A percentile compares a stretch with the other conserved stretches of the same genome.
Conservation (phyloP, 1,140 invertebrate species). For the Lanistes nyassanus region DNA sequence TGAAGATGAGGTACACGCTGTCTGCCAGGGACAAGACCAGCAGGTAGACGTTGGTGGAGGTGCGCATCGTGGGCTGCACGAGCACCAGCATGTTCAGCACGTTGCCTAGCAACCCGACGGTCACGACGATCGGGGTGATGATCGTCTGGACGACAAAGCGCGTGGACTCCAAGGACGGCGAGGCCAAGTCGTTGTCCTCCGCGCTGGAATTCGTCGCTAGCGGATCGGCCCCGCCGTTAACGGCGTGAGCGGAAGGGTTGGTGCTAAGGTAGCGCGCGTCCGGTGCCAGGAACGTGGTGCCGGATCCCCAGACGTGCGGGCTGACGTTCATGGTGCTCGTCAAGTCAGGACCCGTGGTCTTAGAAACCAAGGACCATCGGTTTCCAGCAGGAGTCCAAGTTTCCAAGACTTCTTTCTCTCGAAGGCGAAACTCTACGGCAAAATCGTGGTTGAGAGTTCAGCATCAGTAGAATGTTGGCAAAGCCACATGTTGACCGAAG, state of each 20-base stretch:
- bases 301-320: background rate
- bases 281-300: background rate
- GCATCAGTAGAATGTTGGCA: no score
- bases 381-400: no score
- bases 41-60: slow-evolving; percentile 80
- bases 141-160: slow-evolving; percentile 51
- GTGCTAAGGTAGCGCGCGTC: background rate
- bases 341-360: background rate
- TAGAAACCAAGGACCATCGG: no score
- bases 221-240: background rate
- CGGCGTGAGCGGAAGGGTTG: background rate
- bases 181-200: background rate
- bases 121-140: slow-evolving; percentile 66
- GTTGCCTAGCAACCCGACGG: slow-evolving; percentile 52
- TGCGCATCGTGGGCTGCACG: slow-evolving; percentile 78
- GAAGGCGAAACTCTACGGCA: no score
- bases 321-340: background rate
- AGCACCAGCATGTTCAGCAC: slow-evolving; percentile 65
- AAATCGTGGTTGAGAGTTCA: no score
- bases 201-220: background rate
- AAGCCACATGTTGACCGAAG: no score
- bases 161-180: slow-evolving; percentile 38
- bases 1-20: slow-evolving; percentile 77
- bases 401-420: no score
- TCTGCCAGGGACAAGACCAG: slow-evolving; percentile 80